These are phyloP conservation scores for Spisula solida DNA, from an alignment of 2,888 invertebrate species.

Conservation along the genomic window DNA sequence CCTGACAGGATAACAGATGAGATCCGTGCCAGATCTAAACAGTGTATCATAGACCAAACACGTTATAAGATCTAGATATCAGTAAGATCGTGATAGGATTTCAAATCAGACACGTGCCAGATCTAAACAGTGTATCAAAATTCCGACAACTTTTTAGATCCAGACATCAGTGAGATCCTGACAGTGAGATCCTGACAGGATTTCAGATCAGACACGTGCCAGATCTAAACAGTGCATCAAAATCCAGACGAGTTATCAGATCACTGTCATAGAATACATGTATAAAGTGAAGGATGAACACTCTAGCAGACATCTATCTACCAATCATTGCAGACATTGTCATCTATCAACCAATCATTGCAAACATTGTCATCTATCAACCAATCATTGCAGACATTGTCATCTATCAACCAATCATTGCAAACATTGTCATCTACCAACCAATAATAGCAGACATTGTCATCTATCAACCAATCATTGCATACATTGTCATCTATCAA, in stretches of 20 bases:
- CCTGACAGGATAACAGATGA: not conserved
- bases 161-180: not conserved
- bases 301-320: not conserved
- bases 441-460: no score
- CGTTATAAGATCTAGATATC: not conserved
- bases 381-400: no score
- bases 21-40: no score
- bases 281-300: not conserved
- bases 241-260: not conserved
- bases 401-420: no score
- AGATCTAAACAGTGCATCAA: not conserved
- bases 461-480: conserved; percentile 17
- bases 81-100: no score
- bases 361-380: no score
- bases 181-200: not conserved
- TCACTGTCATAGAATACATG: not conserved
- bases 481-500: conserved; percentile 23
- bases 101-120: no score
- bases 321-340: no score
- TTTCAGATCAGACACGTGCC: not conserved
- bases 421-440: no score
- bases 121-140: not conserved
- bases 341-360: no score
- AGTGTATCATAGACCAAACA: no score
- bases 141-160: no score